These are phyloP conservation scores for Tachyglossus aculeatus DNA, from an alignment of 2,797 vertebrate genomes.

Conservation along the genomic window DNA sequence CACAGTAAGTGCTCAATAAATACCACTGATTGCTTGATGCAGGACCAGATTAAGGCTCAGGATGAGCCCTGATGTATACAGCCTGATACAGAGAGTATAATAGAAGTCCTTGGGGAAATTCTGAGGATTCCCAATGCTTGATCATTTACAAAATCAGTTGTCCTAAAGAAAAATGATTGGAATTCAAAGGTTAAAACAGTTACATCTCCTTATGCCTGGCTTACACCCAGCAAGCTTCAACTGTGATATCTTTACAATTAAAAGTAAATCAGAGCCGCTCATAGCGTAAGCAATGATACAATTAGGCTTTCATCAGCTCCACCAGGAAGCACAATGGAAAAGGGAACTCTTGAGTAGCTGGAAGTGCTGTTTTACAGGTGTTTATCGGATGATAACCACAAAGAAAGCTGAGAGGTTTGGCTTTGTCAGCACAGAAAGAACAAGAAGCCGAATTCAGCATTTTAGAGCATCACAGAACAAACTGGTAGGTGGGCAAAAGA, in stretches of 20 bases:
- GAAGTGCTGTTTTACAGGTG: slow-evolving; percentile 12
- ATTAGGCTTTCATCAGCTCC: slow-evolving; percentile 3
- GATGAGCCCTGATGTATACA: no score
- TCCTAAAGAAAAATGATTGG: no score
- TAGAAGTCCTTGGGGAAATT: neutral
- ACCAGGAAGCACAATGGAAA: slow-evolving; percentile 23
- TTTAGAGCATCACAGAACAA: slow-evolving; percentile 33
- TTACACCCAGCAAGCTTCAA: no score
- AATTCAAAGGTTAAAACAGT: neutral
- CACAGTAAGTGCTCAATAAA: no score
- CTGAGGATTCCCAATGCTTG: no score
- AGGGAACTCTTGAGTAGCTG: slow-evolving; percentile 8
- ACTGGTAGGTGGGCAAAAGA: slow-evolving; percentile 35
- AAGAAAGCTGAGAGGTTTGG: slow-evolving; percentile 17
- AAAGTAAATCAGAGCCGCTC: slow-evolving; percentile 8
- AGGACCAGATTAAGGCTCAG: no score
- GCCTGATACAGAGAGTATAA: neutral
- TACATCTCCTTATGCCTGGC: neutral
- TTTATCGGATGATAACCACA: slow-evolving; percentile 7
- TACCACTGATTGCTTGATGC: no score
- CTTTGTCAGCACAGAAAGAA: slow-evolving; percentile 33
- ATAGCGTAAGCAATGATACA: slow-evolving; percentile 15
- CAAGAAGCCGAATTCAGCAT: slow-evolving; percentile 36
- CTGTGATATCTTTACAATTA: slow-evolving; percentile 10
- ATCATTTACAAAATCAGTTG: no score